Conservation (phyloP, 2,797 vertebrate species). For the Sebastes umbrosus region DNA sequence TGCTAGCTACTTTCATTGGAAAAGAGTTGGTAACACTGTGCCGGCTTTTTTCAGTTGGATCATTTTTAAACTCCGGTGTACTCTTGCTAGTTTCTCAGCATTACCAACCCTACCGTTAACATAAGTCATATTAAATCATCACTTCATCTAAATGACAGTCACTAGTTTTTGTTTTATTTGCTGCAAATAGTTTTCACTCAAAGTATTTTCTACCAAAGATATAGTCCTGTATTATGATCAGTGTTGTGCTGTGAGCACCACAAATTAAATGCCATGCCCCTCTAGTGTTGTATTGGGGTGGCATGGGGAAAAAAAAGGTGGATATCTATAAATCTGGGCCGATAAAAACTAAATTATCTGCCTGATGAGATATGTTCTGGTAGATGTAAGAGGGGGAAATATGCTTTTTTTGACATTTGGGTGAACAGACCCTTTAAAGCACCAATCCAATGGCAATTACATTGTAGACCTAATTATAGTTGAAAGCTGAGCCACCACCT, state of each 20-base stretch:
- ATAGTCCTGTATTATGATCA: not conserved
- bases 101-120: no score
- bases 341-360: not conserved
- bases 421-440: not conserved
- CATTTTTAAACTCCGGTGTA: no score
- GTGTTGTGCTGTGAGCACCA: not conserved
- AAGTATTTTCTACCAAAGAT: not conserved
- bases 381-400: not conserved
- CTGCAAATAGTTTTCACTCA: not conserved
- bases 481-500: conserved; percentile 39
- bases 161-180: not conserved
- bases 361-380: accelerated
- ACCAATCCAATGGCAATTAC: not conserved
- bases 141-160: not conserved
- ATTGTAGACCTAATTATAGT: conserved; percentile 7
- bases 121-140: not conserved
- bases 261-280: not conserved
- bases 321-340: not conserved
- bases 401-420: not conserved
- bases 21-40: no score
- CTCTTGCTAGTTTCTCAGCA: no score
- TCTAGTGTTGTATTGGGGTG: not conserved
- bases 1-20: no score
- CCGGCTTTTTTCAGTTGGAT: accelerated
- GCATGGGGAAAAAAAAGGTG: not conserved